Base-by-base conservation (phyloP, 2,113 vertebrate species). In the Chlorocebus sabaeus region DNA sequence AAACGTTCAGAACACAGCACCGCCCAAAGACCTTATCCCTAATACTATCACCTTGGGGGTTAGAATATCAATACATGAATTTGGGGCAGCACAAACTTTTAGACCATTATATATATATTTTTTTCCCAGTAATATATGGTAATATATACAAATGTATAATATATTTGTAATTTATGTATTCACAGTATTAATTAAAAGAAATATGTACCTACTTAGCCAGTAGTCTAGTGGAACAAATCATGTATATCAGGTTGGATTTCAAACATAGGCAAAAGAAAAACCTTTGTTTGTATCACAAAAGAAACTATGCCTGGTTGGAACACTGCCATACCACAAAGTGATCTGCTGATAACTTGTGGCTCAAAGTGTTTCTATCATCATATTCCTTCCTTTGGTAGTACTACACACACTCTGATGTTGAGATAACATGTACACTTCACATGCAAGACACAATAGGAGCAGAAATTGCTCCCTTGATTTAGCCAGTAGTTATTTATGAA, bases 401-500 rank as follows among this genome's bases (percentile, higher is more conserved):
- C 35, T 82, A 20, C 35, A 10, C 8, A 45, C 57, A 91, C 59
- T 86, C 40, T 38, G 86, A 91, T 96, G 89, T 50, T 88, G 50
- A 95, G 90, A 81, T 52, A 93, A 90, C 89, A 82, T 8, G 35
- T 25, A 67, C 81, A 73, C 68, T 87, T 96, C 92, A 84, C 40
- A 38, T 67, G 40, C 30, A 90, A 89, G 84, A 86, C 40, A 89
- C 27, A 92, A 89, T 70, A 82, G 82, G 38, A 87, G 35, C 52
- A 94, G 85, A 97, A 88, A 93, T 50, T 59, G 55, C 38, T 89
- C 57, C 55, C 38, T 92, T 32, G 64, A 94, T 90, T 94, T 83
- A 92, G 78, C 78, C 38, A 75, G 68, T n/a, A 70, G 81, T 88
- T 97, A 96, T 94, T 96, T 95, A 78, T 86, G 68, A 96, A 91